Percentiles rank a stretch among this genome's conserved stretches.
These are phyloP conservation scores for Podiceps cristatus DNA, from an alignment of 2,113 vertebrate genomes.

Conservation along the genomic window DNA sequence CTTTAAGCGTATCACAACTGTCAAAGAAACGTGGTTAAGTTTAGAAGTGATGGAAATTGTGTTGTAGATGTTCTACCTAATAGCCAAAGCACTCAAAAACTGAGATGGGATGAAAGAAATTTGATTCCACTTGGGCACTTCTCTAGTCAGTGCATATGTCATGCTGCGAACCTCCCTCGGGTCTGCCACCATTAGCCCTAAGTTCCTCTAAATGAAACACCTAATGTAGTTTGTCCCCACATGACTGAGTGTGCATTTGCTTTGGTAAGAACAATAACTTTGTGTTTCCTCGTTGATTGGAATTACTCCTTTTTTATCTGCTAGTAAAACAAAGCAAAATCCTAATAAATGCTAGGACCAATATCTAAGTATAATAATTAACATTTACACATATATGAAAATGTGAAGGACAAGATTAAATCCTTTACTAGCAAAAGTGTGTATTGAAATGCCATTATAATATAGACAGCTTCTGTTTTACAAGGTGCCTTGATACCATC, in stretches of 20 bases:
- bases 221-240: not conserved
- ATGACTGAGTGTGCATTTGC: not conserved
- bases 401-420: not conserved
- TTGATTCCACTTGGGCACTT: not conserved
- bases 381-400: not conserved
- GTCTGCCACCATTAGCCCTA: not conserved
- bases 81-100: not conserved
- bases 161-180: not conserved
- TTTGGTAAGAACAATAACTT: not conserved
- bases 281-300: not conserved
- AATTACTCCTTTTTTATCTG: not conserved
- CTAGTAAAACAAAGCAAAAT: not conserved
- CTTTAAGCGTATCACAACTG: not conserved
- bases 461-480: not conserved
- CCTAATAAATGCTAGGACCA: not conserved
- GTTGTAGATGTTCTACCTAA: not conserved
- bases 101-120: not conserved
- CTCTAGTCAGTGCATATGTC: accelerated
- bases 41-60: not conserved
- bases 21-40: not conserved
- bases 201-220: not conserved
- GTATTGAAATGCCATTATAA: not conserved
- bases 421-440: not conserved
- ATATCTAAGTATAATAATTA: not conserved
- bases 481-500: not conserved